A percentile compares a stretch with the other conserved stretches of the same genome.
phyloP scores from a whole-genome alignment of 2,113 vertebrate genomes.

The Hippolais icterina region DNA sequence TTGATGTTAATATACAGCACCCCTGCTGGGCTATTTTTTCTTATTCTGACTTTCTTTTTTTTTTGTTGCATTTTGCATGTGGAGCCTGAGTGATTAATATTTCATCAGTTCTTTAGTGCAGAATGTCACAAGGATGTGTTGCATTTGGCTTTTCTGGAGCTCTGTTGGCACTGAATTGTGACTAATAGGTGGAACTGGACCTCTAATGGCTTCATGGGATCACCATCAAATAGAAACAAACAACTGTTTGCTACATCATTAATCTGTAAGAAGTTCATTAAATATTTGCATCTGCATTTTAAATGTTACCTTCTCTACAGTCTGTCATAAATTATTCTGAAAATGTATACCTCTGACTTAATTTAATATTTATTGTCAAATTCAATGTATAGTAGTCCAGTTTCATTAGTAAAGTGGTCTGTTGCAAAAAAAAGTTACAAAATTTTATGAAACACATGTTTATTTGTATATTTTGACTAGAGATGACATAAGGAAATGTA shows the following conservation, averaged over 20 bases:
- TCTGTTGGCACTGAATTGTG: slow-evolving; percentile 50
- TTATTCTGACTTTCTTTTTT: slow-evolving; percentile 55
- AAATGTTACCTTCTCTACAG: slow-evolving; percentile 1
- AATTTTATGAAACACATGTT: neutral
- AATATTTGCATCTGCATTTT: slow-evolving; percentile 58
- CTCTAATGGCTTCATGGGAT: slow-evolving; percentile 41
- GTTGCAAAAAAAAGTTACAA: neutral
- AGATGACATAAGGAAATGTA: neutral
- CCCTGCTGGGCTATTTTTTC: slow-evolving; percentile 38
- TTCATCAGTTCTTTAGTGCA: slow-evolving; percentile 66
- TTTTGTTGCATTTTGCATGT: slow-evolving; percentile 68
- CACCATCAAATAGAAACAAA: slow-evolving; percentile 55
- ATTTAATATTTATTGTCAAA: slow-evolving; percentile 18
- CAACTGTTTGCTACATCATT: slow-evolving; percentile 66
- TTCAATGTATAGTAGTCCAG: neutral
- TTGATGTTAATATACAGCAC: slow-evolving; percentile 58
- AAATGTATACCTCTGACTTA: slow-evolving; percentile 3
- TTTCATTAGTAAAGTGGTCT: neutral
- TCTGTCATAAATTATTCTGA: slow-evolving; percentile 23
- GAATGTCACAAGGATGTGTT: slow-evolving; percentile 2
- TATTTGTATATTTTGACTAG: neutral
- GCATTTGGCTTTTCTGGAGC: slow-evolving; percentile 39
- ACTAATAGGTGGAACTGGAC: slow-evolving; percentile 51
- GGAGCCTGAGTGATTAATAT: slow-evolving; percentile 71
- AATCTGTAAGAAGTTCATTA: slow-evolving; percentile 71